A percentile compares a stretch with the other conserved stretches of the same genome.
These are phyloP conservation scores for Leptarthrus brevirostris DNA, from an alignment of 2,888 invertebrate genomes.

Conservation along the genomic window DNA sequence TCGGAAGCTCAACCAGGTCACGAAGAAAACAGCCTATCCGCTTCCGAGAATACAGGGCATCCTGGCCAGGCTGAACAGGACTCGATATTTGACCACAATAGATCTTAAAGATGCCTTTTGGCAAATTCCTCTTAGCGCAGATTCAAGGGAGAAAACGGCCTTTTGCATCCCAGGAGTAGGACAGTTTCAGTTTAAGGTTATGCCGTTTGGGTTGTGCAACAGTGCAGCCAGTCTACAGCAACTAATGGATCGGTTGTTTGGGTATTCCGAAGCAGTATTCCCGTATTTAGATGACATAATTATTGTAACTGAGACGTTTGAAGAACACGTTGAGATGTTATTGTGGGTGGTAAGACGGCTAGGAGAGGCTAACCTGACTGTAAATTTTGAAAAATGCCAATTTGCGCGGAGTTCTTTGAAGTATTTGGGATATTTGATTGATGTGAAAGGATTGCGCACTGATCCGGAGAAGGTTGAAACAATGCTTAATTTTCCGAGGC, in stretches of 20 bases:
- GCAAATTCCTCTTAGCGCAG: too few relatives aligned
- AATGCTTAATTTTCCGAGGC: neutral
- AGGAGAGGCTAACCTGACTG: neutral
- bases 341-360: neutral
- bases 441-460: neutral
- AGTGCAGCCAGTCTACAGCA: too few relatives aligned
- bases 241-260: too few relatives aligned
- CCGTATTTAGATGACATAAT: neutral
- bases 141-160: too few relatives aligned
- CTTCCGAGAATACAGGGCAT: neutral
- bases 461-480: conserved; percentile 2
- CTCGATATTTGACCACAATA: neutral
- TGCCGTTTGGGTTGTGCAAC: too few relatives aligned
- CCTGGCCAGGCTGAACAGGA: neutral
- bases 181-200: too few relatives aligned
- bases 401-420: neutral
- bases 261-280: neutral
- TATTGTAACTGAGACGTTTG: neutral
- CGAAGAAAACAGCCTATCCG: neutral
- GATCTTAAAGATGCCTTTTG: neutral
- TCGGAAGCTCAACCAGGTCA: neutral
- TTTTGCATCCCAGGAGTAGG: too few relatives aligned
- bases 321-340: neutral
- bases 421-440: neutral
- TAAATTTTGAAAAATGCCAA: neutral